Conservation (phyloP, 2,888 invertebrate species). For the Morpho deidamia region DNA sequence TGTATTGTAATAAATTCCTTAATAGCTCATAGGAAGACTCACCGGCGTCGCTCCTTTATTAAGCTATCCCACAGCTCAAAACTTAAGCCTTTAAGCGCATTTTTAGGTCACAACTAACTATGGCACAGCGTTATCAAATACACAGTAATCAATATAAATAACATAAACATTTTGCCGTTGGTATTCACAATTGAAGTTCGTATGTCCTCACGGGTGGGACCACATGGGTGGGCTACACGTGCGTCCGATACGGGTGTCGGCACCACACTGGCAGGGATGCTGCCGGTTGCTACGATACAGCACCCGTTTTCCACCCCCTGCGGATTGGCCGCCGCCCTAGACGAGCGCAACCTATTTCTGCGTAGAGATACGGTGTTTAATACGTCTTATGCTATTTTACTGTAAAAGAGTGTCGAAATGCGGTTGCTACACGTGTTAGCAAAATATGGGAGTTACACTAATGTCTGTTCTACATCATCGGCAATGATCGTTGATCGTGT, state of each 20-base stretch:
- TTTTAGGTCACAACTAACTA: slow-evolving; percentile 41
- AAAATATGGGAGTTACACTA: slow-evolving; percentile 9
- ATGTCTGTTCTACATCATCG: too few species aligned
- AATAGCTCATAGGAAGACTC: slow-evolving; percentile 8
- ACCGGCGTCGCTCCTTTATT: slow-evolving; percentile 7
- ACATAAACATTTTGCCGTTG: slow-evolving; percentile 56
- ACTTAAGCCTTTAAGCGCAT: slow-evolving; percentile 49
- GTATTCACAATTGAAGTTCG: slow-evolving; percentile 27
- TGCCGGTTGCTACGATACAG: slow-evolving; percentile 72
- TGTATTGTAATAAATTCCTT: background rate
- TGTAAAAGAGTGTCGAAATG: slow-evolving; percentile 56
- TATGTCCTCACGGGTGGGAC: slow-evolving; percentile 7
- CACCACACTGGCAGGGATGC: slow-evolving; percentile 72
- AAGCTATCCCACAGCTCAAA: slow-evolving; percentile 15
- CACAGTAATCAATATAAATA: slow-evolving; percentile 67
- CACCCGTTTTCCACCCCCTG: slow-evolving; percentile 55
- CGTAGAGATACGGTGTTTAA: slow-evolving; percentile 28
- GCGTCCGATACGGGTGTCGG: slow-evolving; percentile 44
- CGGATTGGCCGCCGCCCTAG: slow-evolving; percentile 63
- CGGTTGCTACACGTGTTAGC: slow-evolving; percentile 38
- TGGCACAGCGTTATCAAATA: slow-evolving; percentile 70
- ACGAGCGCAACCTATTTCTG: slow-evolving; percentile 67
- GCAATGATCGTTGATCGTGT: too few species aligned
- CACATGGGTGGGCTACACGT: slow-evolving; percentile 38
- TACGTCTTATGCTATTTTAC: slow-evolving; percentile 72